Conservation (phyloP, 2,113 vertebrate genomes). For the Nothoprocta pentlandii region DNA sequence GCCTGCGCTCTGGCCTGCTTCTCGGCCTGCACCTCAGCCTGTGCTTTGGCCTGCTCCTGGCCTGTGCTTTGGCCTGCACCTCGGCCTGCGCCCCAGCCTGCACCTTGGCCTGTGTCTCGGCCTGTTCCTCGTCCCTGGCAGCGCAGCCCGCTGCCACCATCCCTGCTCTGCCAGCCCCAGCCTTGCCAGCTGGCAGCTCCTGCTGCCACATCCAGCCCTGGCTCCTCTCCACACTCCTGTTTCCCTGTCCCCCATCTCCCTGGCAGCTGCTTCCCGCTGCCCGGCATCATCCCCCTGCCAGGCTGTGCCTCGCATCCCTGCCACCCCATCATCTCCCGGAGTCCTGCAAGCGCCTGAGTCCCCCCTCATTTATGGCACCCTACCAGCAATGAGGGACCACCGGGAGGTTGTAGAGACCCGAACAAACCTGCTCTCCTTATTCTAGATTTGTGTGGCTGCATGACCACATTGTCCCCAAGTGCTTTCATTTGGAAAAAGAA, state of each 20-base stretch:
- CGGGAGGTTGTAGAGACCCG: neutral
- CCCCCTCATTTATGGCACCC: neutral
- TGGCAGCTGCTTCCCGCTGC: neutral
- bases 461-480: neutral
- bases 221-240: too few relatives aligned
- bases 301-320: rapidly evolving
- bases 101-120: too few relatives aligned
- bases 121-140: too few relatives aligned
- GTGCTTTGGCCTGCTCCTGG: too few relatives aligned
- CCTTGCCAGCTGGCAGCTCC: neutral
- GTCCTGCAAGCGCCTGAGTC: rapidly evolving
- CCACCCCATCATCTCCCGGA: neutral
- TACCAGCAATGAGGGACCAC: neutral
- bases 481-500: neutral
- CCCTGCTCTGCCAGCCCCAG: neutral
- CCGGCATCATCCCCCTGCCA: rapidly evolving
- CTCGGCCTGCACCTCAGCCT: too few relatives aligned
- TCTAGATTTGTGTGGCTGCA: neutral
- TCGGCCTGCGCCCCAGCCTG: too few relatives aligned
- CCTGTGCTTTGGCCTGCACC: too few relatives aligned
- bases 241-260: too few relatives aligned
- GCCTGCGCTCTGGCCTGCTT: too few relatives aligned
- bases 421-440: neutral
- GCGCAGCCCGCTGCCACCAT: neutral
- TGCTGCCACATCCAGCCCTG: neutral